Evolutionary conservation across 2,113 vertebrate genomes (phyloP), one percentile per base, ranked within the genome.

Genomic region (Tinamus guttatus): DNA sequence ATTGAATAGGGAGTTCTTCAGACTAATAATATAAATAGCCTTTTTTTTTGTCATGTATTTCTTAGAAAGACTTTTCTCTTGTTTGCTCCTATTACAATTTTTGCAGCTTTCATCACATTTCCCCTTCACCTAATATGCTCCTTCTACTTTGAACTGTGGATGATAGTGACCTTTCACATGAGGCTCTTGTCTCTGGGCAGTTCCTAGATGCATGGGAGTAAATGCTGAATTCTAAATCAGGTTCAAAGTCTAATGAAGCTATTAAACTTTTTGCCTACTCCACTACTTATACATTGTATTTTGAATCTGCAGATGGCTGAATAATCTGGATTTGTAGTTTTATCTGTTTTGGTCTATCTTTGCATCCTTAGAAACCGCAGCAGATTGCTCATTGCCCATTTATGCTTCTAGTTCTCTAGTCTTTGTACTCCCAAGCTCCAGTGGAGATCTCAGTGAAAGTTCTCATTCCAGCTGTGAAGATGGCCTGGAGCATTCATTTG

Each of bases 381-480:
- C 69, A 91, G 60, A 89, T 81, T 94, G 41, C 34, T 73, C 47
- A 52, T 47, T 83, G 49, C 74, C 70, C 80, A 90, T 84, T 94
- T 93, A 64, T 43, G 19, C 36, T 58, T 34, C 47, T 32, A 38
- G 95, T 96, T 93, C 76, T 92, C 47, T 52, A 47, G 2, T 68
- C 64, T 91, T 90, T 86, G 69, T 78, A 45, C 6, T 94, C 65
- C 52, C 56, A 36, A 88, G 76, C 80, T 88, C 76, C 80, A 74
- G 70, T 40, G 83, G 85, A 92, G 69, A 86, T 81, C 60, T 94
- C 85, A 89, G 76, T 1, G 15, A 92, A 96, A 67, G 63, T 95
- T 93, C 68, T 90, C 54, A 83, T 83, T 97, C 85, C 89, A 91
- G 71, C 93, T 88, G 90, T 73, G 51, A 93, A 92, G 77, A 93